A percentile compares a stretch with the other conserved stretches of the same genome.
These are phyloP conservation scores for Dromius quadrimaculatus DNA, from an alignment of 2,888 invertebrate genomes.

Conservation along the genomic window DNA sequence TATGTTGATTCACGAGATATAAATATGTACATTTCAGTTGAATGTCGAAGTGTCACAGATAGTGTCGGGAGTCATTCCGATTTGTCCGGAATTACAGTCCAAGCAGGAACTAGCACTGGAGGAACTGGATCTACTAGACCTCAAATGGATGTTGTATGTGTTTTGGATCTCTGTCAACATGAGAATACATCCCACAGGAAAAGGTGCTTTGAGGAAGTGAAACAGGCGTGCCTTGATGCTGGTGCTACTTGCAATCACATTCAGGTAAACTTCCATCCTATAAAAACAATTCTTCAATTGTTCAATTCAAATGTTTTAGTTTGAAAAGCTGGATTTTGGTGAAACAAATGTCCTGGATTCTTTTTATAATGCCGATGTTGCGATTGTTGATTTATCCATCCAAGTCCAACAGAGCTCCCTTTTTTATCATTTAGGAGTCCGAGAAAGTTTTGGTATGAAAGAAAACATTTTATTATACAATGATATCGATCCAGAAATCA, in stretches of 20 bases:
- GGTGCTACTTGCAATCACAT: slow-evolving; percentile 87
- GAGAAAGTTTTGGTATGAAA: slow-evolving; percentile 98
- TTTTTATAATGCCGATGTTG: slow-evolving; percentile 99
- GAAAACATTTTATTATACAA: slow-evolving; percentile 92
- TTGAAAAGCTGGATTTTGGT: slow-evolving; percentile 97
- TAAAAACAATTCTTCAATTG: slow-evolving; percentile 37
- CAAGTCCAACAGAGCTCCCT: slow-evolving; percentile 93
- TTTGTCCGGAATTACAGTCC: slow-evolving; percentile 69
- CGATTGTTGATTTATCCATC: slow-evolving; percentile 93
- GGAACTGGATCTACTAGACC: slow-evolving; percentile 67
- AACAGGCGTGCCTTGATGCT: slow-evolving; percentile 81
- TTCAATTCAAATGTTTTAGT: slow-evolving; percentile 72
- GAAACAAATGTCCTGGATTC: slow-evolving; percentile 94
- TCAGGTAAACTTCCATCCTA: slow-evolving; percentile 72
- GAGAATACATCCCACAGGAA: slow-evolving; percentile 81
- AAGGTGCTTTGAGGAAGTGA: slow-evolving; percentile 87
- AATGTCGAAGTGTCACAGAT: slow-evolving; percentile 69
- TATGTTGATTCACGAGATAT: slow-evolving; percentile 27
- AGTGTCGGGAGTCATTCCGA: slow-evolving; percentile 75
- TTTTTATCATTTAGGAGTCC: slow-evolving; percentile 95
- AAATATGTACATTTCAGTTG: slow-evolving; percentile 55
- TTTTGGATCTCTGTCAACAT: slow-evolving; percentile 80
- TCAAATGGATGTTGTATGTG: slow-evolving; percentile 90
- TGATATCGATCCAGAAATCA: slow-evolving; percentile 89
- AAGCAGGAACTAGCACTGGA: slow-evolving; percentile 59